A percentile compares a stretch with the other conserved stretches of the same genome.
Evolutionary conservation across 2,113 vertebrate species (phyloP).

Genomic region (Clarias magur): DNA sequence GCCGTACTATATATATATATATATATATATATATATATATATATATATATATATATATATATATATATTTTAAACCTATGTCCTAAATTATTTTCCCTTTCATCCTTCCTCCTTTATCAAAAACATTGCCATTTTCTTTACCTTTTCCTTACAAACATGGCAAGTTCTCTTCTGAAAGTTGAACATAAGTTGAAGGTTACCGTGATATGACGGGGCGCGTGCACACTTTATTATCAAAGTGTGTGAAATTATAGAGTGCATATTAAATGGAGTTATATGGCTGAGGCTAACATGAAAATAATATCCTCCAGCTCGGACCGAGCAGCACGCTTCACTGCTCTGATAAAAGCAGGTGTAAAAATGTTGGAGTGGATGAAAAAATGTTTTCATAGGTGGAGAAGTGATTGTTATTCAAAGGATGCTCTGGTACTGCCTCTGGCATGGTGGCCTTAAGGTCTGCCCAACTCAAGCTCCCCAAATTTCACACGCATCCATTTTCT

Average conservation of each 20-base stretch:
- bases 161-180: slow-evolving; percentile 72
- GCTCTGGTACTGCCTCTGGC: slow-evolving; percentile 63
- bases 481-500: slow-evolving; percentile 67
- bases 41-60: slow-evolving; percentile 62
- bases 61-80: slow-evolving; percentile 70
- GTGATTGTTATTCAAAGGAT: slow-evolving; percentile 81
- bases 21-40: slow-evolving; percentile 63
- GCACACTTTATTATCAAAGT: slow-evolving; percentile 73
- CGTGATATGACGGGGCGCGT: slow-evolving; percentile 70
- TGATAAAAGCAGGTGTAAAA: slow-evolving; percentile 77
- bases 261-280: slow-evolving; percentile 80
- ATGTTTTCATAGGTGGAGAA: slow-evolving; percentile 76
- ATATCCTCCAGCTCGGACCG: slow-evolving; percentile 76
- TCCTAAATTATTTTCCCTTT: not conserved
- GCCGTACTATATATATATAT: no score
- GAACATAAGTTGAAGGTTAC: slow-evolving; percentile 77
- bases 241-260: slow-evolving; percentile 79
- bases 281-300: slow-evolving; percentile 78
- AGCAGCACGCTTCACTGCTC: slow-evolving; percentile 74
- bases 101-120: not conserved
- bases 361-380: slow-evolving; percentile 75
- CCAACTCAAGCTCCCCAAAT: slow-evolving; percentile 68
- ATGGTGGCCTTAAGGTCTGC: slow-evolving; percentile 72
- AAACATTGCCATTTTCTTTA: slow-evolving; percentile 45
- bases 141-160: slow-evolving; percentile 64